Base-by-base conservation (phyloP, 2,888 invertebrate species). In the Ellobium chinense region DNA sequence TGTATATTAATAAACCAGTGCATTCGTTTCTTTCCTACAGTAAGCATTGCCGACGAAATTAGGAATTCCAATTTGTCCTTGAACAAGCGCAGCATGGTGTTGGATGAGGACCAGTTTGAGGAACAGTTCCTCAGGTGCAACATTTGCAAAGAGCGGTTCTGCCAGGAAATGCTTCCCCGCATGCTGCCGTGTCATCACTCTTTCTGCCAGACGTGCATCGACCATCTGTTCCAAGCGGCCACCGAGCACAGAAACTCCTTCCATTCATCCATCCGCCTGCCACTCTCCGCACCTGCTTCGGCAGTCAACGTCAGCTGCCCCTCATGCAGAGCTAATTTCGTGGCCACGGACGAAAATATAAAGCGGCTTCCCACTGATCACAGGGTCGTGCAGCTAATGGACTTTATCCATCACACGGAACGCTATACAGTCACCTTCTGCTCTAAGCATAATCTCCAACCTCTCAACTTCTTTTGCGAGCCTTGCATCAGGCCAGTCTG, bases 391-490 rank as follows among this genome's bases (percentile, higher is more conserved):
- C 90, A 91, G 82, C 86, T 91, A n/a, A 80, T 90, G 81, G 90
- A 90, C 72, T 90, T 91, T 78, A 85, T 90, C 1, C 86, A 87
- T 7, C 83, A 84, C 27, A 89, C 90, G 1, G 89, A 89, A 29
- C 85, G 85, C 83, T 88, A 87, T 60, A 89, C 87, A 0, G 84
- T 89, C 14, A 86, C 86, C 58, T 90, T 88, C 75, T 91, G 91
- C 80, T 85, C 87, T 39, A 89, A 87, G 68, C 91, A 91, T 72
- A 81, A 83, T 24, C 81, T 86, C 14, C 89, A 90, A 81, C 88
- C 89, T 0, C 81, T 91, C 54, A 90, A 90, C 73, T 91, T 91
- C 84, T 91, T 91, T 82, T 91, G 91, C 83, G 90, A 91, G 82
- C 81, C 82, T 56, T 91, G 90, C 78, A 82, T 85, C 36, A 76